Evolutionary conservation across 2,888 invertebrate species (phyloP), one percentile per base, ranked within the genome.

Genomic region (Scrobipalpa costella): DNA sequence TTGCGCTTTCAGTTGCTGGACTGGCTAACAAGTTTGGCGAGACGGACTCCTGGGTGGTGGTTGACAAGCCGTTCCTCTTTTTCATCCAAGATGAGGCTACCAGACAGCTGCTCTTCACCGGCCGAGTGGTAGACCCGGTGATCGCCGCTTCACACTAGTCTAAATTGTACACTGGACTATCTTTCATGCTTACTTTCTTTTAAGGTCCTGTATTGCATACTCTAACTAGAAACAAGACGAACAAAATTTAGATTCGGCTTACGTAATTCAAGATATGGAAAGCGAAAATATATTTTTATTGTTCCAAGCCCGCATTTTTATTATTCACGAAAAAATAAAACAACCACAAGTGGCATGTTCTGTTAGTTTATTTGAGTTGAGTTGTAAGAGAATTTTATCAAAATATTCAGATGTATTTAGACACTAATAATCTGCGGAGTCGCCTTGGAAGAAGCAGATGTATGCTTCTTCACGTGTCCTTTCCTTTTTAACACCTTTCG

Each of bases 21-120:
- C 84, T 96, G 40, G 94, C 93, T 9, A 95, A 96, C 82, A 96
- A 96, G 83, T 95, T 96, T 72, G 95, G 95, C 0, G 93, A 93
- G 2, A 27, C 27, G 64, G 92, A 92, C 44, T 90, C 91, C 36
- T 92, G 92, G 7, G 95, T 97, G 77, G 90, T 93, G 55, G 96
- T 94, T 0, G 93, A 94, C 77, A 95, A 93, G 67, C 96, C 96
- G 0, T 97, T 96, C 86, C 75, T 96, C 62, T 96, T 96, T 86
- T 95, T 95, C 81, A 95, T 97, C 67, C 95, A 96, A 77, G 96
- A 96, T 72, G 95, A 95, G 73, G 85, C 87, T 0, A 94, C 94
- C 0, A 93, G 94, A n/a, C 95, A 95, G 44, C 92, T 96, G 59
- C 83, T 96, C 27, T 96, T 95, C 83, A 93, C 95, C 36, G 96